Evolutionary conservation across 2,888 invertebrate genomes (phyloP), one percentile per base, ranked within the genome.

Genomic region (Ephialtes manifestator): DNA sequence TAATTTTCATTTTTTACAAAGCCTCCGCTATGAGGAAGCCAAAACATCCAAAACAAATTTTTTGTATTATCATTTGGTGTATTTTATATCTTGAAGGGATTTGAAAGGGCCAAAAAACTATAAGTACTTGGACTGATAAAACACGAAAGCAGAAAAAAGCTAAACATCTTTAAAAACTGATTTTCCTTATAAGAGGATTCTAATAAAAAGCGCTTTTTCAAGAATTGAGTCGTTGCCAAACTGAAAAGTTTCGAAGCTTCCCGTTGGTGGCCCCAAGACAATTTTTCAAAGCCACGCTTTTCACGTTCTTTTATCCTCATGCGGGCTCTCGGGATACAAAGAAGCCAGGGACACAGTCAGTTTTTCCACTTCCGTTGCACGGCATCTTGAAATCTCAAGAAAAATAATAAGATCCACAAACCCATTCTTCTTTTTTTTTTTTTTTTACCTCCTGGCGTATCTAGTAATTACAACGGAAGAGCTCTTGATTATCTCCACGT

Each of bases 251-350:
- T 78, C 10, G 39, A 84, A 84, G 72, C 81, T 68, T 76, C 71
- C 60, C 77, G 51, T 71, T 39, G 76, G 65, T 77, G 60, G 74
- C 80, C 77, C n/a, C 68, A 51, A 81, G 75, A 81, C 81, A 84
- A 84, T 81, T 81, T 81, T 81, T 84, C 84, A 81, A 78, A 84
- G 74, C 77, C 74, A 78, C 84, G 81, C 60, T 83, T 74, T 28
- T 3, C 74, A 70, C 28, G 43, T 31, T 65, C 76, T 46, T 82
- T 82, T 74, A 55, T 75, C n/a, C 65, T 28, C 46, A 28, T 31
- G 74, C 31, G 24, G 55, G 18, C 35, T 65, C 20, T 20, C 11
- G 10, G 4, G 65, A 11, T 3, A 39, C 13, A 39, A 39, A 11
- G 20, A n/a, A 39, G 39, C n/a, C 39, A 39, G 43, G 18, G 43